phyloP scores from a whole-genome alignment of 2,113 vertebrate species.

The Fukomys damarensis region DNA sequence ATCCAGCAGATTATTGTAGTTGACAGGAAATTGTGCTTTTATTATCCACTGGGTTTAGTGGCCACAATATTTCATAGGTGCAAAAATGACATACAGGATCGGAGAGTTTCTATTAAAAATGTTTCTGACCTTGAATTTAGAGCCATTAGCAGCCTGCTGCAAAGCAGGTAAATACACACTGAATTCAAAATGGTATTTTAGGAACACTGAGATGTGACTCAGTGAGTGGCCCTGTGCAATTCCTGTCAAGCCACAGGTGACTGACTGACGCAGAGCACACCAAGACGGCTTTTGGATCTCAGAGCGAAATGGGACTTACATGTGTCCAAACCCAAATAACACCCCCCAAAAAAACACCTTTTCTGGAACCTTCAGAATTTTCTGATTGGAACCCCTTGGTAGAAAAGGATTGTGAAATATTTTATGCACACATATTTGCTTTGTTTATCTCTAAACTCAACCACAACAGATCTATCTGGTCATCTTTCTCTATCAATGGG shows the following conservation, averaged over 20 bases:
- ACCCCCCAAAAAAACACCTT: not conserved
- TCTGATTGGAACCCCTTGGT: not conserved
- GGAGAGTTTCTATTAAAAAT: slow-evolving; percentile 59
- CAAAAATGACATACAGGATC: slow-evolving; percentile 49
- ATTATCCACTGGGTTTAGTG: slow-evolving; percentile 53
- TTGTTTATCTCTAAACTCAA: not conserved
- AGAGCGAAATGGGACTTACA: not conserved
- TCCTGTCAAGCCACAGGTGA: accelerated
- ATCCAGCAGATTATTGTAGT: slow-evolving; percentile 61
- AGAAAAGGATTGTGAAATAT: not conserved
- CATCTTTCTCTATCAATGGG: not conserved
- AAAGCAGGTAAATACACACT: slow-evolving; percentile 65
- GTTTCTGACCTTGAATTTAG: slow-evolving; percentile 67
- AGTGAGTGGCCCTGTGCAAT: not conserved
- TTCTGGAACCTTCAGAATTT: not conserved
- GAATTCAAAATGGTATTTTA: slow-evolving; percentile 57
- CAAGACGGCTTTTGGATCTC: not conserved
- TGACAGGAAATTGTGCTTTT: slow-evolving; percentile 72
- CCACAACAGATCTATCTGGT: not conserved
- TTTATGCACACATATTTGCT: not conserved
- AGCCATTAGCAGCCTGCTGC: slow-evolving; percentile 64
- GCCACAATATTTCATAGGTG: slow-evolving; percentile 59
- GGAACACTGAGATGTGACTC: not conserved
- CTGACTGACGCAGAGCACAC: not conserved
- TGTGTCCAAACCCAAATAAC: not conserved